Percentiles rank a stretch among this genome's conserved stretches.
These are phyloP conservation scores for Hyposoter dolosus DNA, from an alignment of 2,888 invertebrate genomes.

Conservation along the genomic window DNA sequence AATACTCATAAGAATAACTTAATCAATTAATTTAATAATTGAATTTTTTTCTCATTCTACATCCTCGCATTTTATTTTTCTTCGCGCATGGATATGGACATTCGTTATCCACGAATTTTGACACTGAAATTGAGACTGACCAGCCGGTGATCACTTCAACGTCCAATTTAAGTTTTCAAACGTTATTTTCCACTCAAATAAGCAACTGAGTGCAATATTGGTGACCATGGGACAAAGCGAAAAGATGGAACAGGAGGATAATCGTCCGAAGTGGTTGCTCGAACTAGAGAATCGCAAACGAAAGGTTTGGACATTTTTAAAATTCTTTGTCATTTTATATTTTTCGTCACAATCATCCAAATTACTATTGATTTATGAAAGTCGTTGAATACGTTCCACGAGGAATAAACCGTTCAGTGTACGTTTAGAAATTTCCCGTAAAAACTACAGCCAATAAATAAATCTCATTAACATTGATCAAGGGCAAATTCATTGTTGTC, in stretches of 20 bases:
- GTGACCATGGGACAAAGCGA: constrained; percentile 61
- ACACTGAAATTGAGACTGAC: neutral
- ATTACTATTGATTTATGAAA: neutral
- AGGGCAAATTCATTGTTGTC: neutral
- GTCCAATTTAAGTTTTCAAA: neutral
- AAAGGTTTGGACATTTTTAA: constrained; percentile 76
- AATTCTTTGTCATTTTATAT: constrained; percentile 3
- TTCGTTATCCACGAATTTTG: neutral
- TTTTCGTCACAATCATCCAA: neutral
- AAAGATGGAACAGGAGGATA: constrained; percentile 75
- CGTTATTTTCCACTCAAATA: constrained; percentile 24
- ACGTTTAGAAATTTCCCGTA: neutral
- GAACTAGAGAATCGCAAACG: constrained; percentile 82
- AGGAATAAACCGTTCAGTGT: neutral
- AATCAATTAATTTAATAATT: neutral
- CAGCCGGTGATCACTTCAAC: neutral
- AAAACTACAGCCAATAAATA: neutral
- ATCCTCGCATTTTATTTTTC: neutral
- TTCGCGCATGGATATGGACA: neutral
- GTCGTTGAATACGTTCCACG: neutral
- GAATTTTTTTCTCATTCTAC: neutral
- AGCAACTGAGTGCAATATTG: neutral
- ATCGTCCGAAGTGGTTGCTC: constrained; percentile 82
- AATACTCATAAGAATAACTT: neutral
- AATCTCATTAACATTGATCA: neutral